These are phyloP conservation scores for Bellardia bayeri DNA, from an alignment of 2,888 invertebrate genomes.

Conservation along the genomic window DNA sequence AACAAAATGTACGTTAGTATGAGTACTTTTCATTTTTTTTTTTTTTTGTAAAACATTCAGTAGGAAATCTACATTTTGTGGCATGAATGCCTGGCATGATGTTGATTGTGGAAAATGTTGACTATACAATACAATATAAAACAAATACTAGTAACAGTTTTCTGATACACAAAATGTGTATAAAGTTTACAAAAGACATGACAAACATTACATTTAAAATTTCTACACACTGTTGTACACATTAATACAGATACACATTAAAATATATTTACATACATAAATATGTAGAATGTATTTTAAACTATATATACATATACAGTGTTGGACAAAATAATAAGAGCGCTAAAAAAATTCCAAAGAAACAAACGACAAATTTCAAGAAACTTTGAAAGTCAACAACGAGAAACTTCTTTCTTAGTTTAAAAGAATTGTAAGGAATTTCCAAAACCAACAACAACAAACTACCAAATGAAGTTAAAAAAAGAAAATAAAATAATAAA, in stretches of 20 bases:
- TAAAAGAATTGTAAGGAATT: too few relatives aligned
- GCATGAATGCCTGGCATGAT: background rate
- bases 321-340: background rate
- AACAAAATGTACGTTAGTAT: slow-evolving; percentile 15
- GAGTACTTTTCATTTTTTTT: slow-evolving; percentile 31
- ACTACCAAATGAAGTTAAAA: too few relatives aligned
- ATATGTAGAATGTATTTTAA: background rate
- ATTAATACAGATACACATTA: slow-evolving; percentile 23
- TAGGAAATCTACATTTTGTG: slow-evolving; percentile 18
- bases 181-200: slow-evolving; percentile 56
- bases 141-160: slow-evolving; percentile 56
- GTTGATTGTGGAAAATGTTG: slow-evolving; percentile 45
- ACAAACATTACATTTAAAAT: slow-evolving; percentile 57
- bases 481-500: too few relatives aligned
- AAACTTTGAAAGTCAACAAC: too few relatives aligned
- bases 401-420: too few relatives aligned
- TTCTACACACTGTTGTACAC: slow-evolving; percentile 19
- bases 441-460: too few relatives aligned
- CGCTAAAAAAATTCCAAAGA: too few relatives aligned
- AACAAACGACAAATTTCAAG: too few relatives aligned
- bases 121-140: slow-evolving; percentile 31
- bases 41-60: slow-evolving; percentile 8
- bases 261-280: slow-evolving; percentile 25
- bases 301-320: background rate
- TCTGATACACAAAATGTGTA: slow-evolving; percentile 30